Conservation (phyloP, 2,113 vertebrate genomes). For the Pedionomus torquatus region DNA sequence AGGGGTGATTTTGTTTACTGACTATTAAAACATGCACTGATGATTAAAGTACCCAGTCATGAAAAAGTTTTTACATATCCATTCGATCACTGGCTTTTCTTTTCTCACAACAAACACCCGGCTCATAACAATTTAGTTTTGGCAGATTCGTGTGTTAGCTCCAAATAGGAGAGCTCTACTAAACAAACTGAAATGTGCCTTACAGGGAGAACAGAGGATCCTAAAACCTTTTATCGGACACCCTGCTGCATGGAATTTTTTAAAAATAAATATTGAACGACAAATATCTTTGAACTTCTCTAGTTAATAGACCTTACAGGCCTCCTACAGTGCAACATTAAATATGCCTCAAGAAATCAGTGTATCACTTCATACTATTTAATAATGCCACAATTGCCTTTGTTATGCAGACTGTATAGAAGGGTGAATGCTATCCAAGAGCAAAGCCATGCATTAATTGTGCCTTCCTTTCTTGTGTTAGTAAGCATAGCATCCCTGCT, state of each 20-base stretch:
- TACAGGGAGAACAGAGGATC: slow-evolving; percentile 20
- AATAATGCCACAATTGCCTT: slow-evolving; percentile 40
- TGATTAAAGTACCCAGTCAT: neutral
- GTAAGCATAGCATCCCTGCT: slow-evolving; percentile 27
- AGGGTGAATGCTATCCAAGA: neutral
- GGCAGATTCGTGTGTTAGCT: neutral
- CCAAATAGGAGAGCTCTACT: neutral
- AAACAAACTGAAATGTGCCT: neutral
- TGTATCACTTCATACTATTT: slow-evolving; percentile 45
- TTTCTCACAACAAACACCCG: neutral
- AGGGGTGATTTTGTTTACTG: neutral
- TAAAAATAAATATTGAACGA: slow-evolving; percentile 34
- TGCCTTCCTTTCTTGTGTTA: neutral
- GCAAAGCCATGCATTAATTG: slow-evolving; percentile 7
- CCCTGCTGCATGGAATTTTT: neutral
- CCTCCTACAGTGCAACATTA: slow-evolving; percentile 27
- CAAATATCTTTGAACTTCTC: slow-evolving; percentile 51
- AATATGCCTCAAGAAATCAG: slow-evolving; percentile 39
- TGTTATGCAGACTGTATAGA: slow-evolving; percentile 52
- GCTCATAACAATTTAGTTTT: neutral
- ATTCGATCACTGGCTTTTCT: neutral
- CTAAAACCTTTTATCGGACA: slow-evolving; percentile 44
- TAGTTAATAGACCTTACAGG: slow-evolving; percentile 48
- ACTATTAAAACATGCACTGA: neutral
- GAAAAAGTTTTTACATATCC: neutral